Base-by-base conservation (phyloP, 1,140 invertebrate genomes). In the Drosophila sulfurigaster region DNA sequence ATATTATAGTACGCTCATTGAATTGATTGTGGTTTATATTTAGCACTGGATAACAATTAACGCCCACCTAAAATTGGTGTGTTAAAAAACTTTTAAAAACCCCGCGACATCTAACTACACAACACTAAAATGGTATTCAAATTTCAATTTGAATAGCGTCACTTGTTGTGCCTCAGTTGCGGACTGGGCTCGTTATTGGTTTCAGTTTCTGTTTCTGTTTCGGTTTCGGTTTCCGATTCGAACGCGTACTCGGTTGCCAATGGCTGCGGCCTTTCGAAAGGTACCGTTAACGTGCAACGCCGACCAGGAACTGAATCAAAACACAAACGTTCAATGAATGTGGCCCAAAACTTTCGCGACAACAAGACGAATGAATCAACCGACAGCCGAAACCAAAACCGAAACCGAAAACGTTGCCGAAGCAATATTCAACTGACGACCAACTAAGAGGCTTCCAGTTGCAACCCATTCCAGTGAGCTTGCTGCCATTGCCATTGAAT, bases 281-380 rank as follows among this genome's bases (percentile, higher is more conserved):
- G 48, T 73, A 89, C 81, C 85, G 86, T 79, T 70, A 71, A 71
- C 78, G 70, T 79, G 62, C 58, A 75, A 76, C 78, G 85, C 67
- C 86, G 75, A 81, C 80, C 85, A 89, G 85, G 85, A 88, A 88
- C 85, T 88, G 81, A 77, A 66, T 52, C 43, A 16, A 46, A 57
- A 57, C 45, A 51, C 11, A 10, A 38, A 69, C 41, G 46, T 38
- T 10, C 78, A 81, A 69, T 64, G 52, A 75, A 78, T 76, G 79
- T 49, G 71, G 62, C 60, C 79, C 83, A 88, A 87, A 25, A 78
- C 82, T 82, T 79, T 82, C 82, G 79, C 82, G 65, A 79, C 58
- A 54, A 66, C 62, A 52, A 78, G 43, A 70, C 68, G 32, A 35
- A 35, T 28, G 49, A 51, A 13, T 15, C 28, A 15, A 54, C 28